Base-by-base conservation (phyloP, 2,888 invertebrate genomes). In the Clitarchus hookeri region DNA sequence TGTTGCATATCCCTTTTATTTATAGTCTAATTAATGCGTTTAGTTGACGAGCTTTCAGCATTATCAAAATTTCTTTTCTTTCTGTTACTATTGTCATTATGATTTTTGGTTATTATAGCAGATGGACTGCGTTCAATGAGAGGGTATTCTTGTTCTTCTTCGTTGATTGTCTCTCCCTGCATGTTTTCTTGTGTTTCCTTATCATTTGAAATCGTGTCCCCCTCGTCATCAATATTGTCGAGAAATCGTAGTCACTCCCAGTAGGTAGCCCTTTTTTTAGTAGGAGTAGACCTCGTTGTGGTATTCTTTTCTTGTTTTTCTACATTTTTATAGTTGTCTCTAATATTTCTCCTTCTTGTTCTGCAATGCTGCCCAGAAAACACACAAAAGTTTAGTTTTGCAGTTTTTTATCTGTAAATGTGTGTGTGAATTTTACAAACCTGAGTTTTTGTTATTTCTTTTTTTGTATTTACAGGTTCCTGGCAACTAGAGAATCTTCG, bases 401-500 rank as follows among this genome's bases (percentile, higher is more conserved):
- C 16, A 48, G 48, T 48, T 48, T 2, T 48, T 8, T 48, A 16
- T 48, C 16, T 48, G 11, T 48, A 48, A 48, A 0, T 48, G 48
- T 6, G 16, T 48, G 48, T 36, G 36, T 4, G 36, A 36, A 36
- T 36, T 36, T 36, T 36, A 36, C 36, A 36, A 36, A 36, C n/a
- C n/a, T n/a, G n/a, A n/a, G n/a, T n/a, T n/a, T n/a, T n/a, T n/a
- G n/a, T n/a, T n/a, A n/a, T n/a, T n/a, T n/a, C n/a, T n/a, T n/a
- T n/a, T n/a, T n/a, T n/a, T n/a, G n/a, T n/a, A n/a, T n/a, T n/a
- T n/a, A n/a, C n/a, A n/a, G n/a, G n/a, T n/a, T n/a, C n/a, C n/a
- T n/a, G n/a, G n/a, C n/a, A n/a, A n/a, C n/a, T n/a, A 11, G 82
- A 83, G 83, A 48, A 26, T 19, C 83, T 65, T 54, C 85, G 44